A percentile compares a stretch with the other conserved stretches of the same genome.
phyloP scores from a whole-genome alignment of 1,140 invertebrate species.

The Macrobrachium nipponense region DNA sequence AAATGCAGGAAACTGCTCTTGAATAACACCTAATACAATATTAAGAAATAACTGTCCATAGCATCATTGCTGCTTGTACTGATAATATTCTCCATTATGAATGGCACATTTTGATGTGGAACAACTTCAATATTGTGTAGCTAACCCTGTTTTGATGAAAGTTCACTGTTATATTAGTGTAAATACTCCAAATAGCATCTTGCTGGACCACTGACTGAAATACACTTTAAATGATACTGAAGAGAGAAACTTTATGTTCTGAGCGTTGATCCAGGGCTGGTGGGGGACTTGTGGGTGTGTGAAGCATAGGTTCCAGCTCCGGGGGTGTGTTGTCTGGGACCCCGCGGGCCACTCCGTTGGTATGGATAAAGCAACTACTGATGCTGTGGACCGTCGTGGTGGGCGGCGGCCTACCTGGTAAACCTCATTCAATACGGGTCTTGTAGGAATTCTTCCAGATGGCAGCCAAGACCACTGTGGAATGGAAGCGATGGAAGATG shows the following conservation, averaged over 20 bases:
- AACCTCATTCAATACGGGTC: constrained; percentile 70
- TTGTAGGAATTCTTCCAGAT: constrained; percentile 99
- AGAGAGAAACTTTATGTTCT: constrained; percentile 64
- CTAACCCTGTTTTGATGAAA: constrained; percentile 32
- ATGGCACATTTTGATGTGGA: constrained; percentile 52
- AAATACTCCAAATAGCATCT: constrained; percentile 43
- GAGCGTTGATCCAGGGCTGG: constrained; percentile 63
- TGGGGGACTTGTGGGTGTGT: constrained; percentile 58
- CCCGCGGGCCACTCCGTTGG: constrained; percentile 47
- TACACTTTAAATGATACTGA: constrained; percentile 62
- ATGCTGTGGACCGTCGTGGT: constrained; percentile 58
- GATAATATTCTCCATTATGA: constrained; percentile 29
- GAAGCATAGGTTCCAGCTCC: constrained; percentile 60
- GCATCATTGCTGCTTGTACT: constrained; percentile 55
- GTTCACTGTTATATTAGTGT: constrained; percentile 24
- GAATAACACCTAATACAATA: constrained; percentile 38
- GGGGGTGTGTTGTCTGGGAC: constrained; percentile 35
- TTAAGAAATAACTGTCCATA: constrained; percentile 49
- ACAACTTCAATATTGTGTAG: constrained; percentile 39
- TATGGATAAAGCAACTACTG: constrained; percentile 48
- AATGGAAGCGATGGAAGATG: constrained; percentile 98
- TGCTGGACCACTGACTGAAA: constrained; percentile 29
- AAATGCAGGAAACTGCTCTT: constrained; percentile 53
- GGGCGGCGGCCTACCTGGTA: constrained; percentile 37
- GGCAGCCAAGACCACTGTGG: constrained; percentile 94